Base-by-base conservation (phyloP, 2,888 invertebrate genomes). In the Philereme vetulata region DNA sequence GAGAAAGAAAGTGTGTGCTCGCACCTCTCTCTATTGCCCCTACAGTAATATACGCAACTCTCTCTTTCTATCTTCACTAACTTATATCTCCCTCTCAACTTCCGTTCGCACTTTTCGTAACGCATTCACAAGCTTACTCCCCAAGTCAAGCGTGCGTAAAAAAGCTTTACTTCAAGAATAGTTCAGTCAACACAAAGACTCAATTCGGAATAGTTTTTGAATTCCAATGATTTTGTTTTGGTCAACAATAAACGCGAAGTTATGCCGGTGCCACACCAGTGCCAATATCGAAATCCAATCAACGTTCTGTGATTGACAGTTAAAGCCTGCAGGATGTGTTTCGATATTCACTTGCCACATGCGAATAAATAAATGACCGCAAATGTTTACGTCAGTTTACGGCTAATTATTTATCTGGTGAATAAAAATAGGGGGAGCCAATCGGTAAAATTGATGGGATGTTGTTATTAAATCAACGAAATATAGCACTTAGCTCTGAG, bases 281-380 rank as follows among this genome's bases (percentile, higher is more conserved):
- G 80, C 76, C 84, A 82, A 86, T 85, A 85, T 80, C 77, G 80
- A 78, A 88, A 88, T 85, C 85, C 87, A 88, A 89, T 88, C 87
- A 86, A 79, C 79, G 81, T 69, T 71, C 75, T 68, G 80, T 85
- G 88, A 88, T 85, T 85, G 86, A 87, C 88, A 83, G 81, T 75
- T 78, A 79, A 78, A 77, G 73, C 75, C 72, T 72, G 66, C 71
- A 72, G 70, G 71, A 72, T 72, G 72, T 71, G 72, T 72, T 74
- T 73, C 72, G 70, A 67, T 73, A 72, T 75, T 73, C 75, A 74
- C 71, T 65, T 66, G 68, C 62, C 65, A 61, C 54, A 61, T 54
- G 33, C 47, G 48, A 44, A 50, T 62, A 61, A 61, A 60, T 65
- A 61, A 68, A 67, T 54, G 53, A 56, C 58, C 59, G 47, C 58